Conservation (phyloP, 2,113 vertebrate species). For the Rhinogobius similis region DNA sequence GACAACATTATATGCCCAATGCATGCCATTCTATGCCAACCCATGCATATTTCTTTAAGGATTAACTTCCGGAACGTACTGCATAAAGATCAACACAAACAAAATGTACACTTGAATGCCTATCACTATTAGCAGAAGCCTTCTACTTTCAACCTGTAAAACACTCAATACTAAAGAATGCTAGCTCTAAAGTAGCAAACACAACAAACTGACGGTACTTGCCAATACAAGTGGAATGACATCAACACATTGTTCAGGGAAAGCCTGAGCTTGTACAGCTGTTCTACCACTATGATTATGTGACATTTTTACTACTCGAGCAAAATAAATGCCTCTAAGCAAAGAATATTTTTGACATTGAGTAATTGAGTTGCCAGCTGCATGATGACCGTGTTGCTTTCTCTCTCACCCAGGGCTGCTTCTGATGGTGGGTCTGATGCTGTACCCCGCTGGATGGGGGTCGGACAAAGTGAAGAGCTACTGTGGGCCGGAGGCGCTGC, state of each 20-base stretch:
- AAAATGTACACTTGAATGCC: too few species aligned
- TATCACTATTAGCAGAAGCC: too few species aligned
- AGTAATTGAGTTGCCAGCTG: slow-evolving; percentile 39
- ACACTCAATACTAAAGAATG: not conserved
- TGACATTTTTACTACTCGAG: slow-evolving; percentile 18
- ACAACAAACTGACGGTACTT: not conserved
- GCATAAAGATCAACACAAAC: too few species aligned
- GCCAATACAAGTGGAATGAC: not conserved
- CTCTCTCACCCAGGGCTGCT: slow-evolving; percentile 83
- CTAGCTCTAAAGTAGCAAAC: not conserved
- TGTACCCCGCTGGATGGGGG: slow-evolving; percentile 97
- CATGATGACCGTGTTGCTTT: slow-evolving; percentile 11
- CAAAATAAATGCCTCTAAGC: slow-evolving; percentile 31
- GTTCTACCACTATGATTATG: slow-evolving; percentile 1
- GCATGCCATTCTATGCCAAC: too few species aligned
- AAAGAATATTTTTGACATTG: slow-evolving; percentile 22
- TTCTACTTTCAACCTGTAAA: too few species aligned
- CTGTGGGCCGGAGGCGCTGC: slow-evolving; percentile 87
- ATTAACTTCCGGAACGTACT: too few species aligned
- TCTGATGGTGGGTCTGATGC: slow-evolving; percentile 93
- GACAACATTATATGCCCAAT: not conserved
- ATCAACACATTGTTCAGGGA: slow-evolving; percentile 4
- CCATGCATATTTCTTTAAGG: not conserved
- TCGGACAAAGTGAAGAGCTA: slow-evolving; percentile 88
- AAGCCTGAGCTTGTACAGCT: slow-evolving; percentile 2